These are phyloP conservation scores for Bilobella aurantiaca DNA, from an alignment of 1,140 invertebrate species.

Conservation along the genomic window DNA sequence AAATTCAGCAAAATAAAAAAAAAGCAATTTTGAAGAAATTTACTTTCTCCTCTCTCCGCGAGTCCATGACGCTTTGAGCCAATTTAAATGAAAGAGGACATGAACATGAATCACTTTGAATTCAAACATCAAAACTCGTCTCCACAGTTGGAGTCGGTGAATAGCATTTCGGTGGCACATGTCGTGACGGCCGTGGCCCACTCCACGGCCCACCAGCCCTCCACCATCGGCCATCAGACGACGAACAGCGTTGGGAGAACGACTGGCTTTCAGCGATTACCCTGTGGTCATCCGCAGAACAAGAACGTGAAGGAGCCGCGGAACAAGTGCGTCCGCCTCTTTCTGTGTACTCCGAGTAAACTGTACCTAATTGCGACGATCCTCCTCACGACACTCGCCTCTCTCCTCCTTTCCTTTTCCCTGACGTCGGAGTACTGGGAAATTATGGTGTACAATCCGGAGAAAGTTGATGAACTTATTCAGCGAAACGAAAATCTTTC, in stretches of 20 bases:
- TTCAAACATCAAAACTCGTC: not conserved
- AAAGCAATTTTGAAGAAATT: not conserved
- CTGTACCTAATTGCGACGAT: slow-evolving; percentile 26
- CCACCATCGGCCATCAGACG: not conserved
- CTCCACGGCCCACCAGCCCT: not conserved
- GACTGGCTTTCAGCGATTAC: not conserved
- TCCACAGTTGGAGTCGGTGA: not conserved
- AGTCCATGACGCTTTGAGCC: not conserved
- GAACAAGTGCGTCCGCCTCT: not conserved
- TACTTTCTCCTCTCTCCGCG: not conserved
- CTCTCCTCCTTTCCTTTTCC: slow-evolving; percentile 21
- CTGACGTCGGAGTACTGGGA: slow-evolving; percentile 32
- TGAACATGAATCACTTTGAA: not conserved
- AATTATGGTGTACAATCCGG: slow-evolving; percentile 30
- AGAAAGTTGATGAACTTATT: slow-evolving; percentile 17
- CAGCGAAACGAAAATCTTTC: slow-evolving; percentile 4
- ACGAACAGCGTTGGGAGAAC: not conserved
- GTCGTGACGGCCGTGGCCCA: not conserved
- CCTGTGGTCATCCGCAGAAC: not conserved
- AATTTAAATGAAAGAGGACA: not conserved
- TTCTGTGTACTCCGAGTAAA: slow-evolving; percentile 25
- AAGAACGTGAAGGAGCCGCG: not conserved
- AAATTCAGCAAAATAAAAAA: no score
- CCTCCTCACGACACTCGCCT: slow-evolving; percentile 21
- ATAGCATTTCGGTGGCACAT: not conserved